Base-by-base conservation (phyloP, 2,888 invertebrate species). In the Euphydryas editha region DNA sequence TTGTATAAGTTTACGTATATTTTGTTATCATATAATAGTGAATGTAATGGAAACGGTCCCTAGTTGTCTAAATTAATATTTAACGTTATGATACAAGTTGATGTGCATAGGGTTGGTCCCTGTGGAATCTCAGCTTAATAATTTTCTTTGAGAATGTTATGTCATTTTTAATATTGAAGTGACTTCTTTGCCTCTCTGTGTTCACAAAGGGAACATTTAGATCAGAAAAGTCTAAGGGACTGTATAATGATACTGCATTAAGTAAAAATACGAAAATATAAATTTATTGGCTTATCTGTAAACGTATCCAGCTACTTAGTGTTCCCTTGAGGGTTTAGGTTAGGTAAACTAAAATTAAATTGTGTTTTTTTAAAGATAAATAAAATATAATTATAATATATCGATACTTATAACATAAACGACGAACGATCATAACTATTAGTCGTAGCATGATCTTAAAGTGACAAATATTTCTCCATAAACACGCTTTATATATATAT, bases 121-220 rank as follows among this genome's bases (percentile, higher is more conserved):
- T 68, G 72, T 74, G 88, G 92, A 88, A 85, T 85, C 82, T 82
- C 87, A 84, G 84, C 88, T 90, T 90, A 90, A 90, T 90, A 80
- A 90, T 91, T 89, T 92, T 90, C 90, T 90, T 89, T 90, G 87
- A 88, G 85, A 86, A 88, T 87, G 88, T 89, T 90, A 87, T 87
- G 85, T 86, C 85, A 86, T 89, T 89, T 90, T 90, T 88, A 90
- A 89, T 91, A 90, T 89, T 87, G 83, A 82, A 89, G 81, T 81
- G 83, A 84, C 85, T 87, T 85, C 84, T 87, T 86, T 80, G 81
- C 84, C 79, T 82, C 76, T 75, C 80, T 80, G 79, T 81, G 80
- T 83, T 84, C 85, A 85, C 88, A 90, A 90, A 89, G 86, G 84
- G 81, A 84, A 80, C 81, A 82, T 81, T 81, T 81, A 81, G 79